These are phyloP conservation scores for Cyclopterus lumpus DNA, from an alignment of 2,797 vertebrate species.

Conservation along the genomic window DNA sequence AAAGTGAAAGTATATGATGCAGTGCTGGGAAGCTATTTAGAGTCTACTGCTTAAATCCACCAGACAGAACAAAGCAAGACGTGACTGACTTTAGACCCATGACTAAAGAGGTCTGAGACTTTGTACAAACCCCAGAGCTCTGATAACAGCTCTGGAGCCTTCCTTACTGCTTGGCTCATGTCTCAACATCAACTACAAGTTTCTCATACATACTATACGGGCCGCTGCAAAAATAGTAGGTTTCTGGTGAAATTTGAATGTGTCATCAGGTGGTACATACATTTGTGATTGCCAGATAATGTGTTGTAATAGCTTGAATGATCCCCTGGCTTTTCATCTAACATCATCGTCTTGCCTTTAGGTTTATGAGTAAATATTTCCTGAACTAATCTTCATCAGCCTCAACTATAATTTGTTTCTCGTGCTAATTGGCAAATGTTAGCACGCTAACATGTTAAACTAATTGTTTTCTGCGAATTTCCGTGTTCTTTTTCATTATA, in stretches of 20 bases:
- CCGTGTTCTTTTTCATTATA: not conserved
- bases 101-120: conserved; percentile 36
- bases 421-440: too few species aligned
- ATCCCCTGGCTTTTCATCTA: not conserved
- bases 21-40: conserved; percentile 26
- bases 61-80: conserved; percentile 41
- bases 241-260: not conserved
- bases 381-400: not conserved
- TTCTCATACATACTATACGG: conserved; percentile 10
- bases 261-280: not conserved
- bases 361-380: not conserved
- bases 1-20: conserved; percentile 38
- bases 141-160: conserved; percentile 17
- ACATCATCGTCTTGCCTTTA: not conserved
- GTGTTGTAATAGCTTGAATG: not conserved
- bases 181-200: conserved; percentile 13
- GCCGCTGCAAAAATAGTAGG: conserved; percentile 8
- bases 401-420: not conserved
- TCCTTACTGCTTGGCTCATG: conserved; percentile 9
- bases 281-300: not conserved
- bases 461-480: not conserved
- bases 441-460: not conserved
- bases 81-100: conserved; percentile 31
- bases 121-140: conserved; percentile 44
- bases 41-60: conserved; percentile 44